Percentiles rank a stretch among this genome's conserved stretches.
phyloP scores from a whole-genome alignment of 2,797 vertebrate species.

The Agapornis canus region DNA sequence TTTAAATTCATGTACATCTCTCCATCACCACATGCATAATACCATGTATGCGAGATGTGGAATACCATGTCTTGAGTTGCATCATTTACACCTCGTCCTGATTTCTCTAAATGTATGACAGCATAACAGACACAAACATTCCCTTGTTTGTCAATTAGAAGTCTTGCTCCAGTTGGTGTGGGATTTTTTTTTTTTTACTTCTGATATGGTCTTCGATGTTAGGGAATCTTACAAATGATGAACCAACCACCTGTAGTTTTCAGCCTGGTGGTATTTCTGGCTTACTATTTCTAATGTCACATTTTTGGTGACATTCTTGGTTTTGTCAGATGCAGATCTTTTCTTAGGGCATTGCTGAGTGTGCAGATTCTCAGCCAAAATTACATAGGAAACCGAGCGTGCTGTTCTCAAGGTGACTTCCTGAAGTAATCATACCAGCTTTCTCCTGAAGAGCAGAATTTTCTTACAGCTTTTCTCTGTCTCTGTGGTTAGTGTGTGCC shows the following conservation, averaged over 20 bases:
- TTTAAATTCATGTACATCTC: background rate
- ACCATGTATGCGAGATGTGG: rapidly evolving
- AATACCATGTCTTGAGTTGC: background rate
- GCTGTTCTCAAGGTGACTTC: background rate
- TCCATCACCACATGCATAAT: rapidly evolving
- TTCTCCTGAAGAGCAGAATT: background rate
- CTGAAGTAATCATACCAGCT: background rate
- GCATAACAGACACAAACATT: background rate
- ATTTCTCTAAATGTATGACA: background rate
- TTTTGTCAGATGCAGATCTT: background rate
- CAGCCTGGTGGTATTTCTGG: background rate
- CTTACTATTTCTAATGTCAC: background rate
- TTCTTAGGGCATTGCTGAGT: background rate
- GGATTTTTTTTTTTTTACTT: background rate
- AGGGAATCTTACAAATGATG: background rate
- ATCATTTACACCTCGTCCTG: background rate
- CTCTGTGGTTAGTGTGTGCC: background rate
- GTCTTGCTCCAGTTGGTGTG: background rate
- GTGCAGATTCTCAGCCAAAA: background rate
- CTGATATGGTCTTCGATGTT: background rate
- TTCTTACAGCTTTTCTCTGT: background rate
- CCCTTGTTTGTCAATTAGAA: background rate
- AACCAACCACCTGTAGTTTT: background rate
- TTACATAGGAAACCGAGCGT: background rate
- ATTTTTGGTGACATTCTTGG: background rate